Evolutionary conservation across 2,888 invertebrate species (phyloP).

Genomic region (Aporophyla lueneburgensis): DNA sequence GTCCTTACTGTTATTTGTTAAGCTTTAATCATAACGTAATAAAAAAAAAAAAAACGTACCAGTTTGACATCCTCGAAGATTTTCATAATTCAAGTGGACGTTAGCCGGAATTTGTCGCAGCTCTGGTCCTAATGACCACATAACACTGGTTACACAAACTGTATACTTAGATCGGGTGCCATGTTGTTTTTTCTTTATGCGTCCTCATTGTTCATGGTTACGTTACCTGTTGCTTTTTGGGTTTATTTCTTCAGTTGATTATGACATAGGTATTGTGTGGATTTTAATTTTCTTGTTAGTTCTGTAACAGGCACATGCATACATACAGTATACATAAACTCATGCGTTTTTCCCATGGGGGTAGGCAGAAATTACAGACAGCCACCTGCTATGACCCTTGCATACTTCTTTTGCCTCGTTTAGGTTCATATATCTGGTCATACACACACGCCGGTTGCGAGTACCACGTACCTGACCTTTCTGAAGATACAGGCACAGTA

Average conservation of each 20-base stretch:
- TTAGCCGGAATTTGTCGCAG: background rate
- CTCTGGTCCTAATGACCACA: slow-evolving; percentile 21
- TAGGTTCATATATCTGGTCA: no score
- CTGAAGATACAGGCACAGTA: background rate
- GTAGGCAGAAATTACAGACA: no score
- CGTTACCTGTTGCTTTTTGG: slow-evolving; percentile 20
- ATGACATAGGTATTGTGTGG: slow-evolving; percentile 56
- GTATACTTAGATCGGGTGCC: slow-evolving; percentile 37
- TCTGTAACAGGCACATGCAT: background rate
- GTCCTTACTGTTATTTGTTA: no score
- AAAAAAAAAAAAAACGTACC: slow-evolving; percentile 34
- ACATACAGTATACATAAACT: no score
- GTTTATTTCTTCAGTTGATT: slow-evolving; percentile 36
- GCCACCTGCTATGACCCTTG: no score
- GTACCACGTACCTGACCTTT: no score
- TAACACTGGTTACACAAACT: slow-evolving; percentile 20
- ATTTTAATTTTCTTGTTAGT: background rate
- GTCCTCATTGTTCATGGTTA: slow-evolving; percentile 53
- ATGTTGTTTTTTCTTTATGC: slow-evolving; percentile 14
- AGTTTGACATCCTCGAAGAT: slow-evolving; percentile 42
- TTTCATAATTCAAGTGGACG: slow-evolving; percentile 47
- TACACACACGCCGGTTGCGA: no score
- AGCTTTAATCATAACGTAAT: background rate
- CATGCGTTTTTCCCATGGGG: no score
- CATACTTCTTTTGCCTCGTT: no score